Evolutionary conservation across 2,113 vertebrate species (phyloP), one percentile per base, ranked within the genome.

Genomic region (Trinectes maculatus): DNA sequence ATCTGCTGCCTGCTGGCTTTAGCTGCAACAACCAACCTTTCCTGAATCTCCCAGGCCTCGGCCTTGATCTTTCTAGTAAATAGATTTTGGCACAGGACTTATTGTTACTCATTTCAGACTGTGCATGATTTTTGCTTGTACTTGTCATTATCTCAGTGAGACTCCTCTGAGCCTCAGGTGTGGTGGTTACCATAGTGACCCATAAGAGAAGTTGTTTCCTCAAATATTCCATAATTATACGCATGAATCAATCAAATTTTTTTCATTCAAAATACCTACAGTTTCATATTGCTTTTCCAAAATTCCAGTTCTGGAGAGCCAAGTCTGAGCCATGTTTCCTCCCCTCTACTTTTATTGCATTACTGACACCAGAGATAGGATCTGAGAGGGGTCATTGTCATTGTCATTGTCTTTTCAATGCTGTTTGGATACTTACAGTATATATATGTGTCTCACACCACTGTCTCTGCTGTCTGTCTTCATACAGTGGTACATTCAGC

Each of bases 321-420:
- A 10, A 56, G 21, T 51, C 12, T 59, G 49, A 64, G 42, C 21
- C 44, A 29, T 46, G 12, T 28, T 37, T 22, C 25, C 24, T 22
- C 24, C 40, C 18, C 55, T 22, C 67, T 54, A 71, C 43, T 57
- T 48, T 44, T 62, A 80, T 79, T 67, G 76, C 67, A 26, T 67
- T 78, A 73, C 58, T 71, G 65, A 65, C 10, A 43, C 39, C 75
- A 80, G 62, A 71, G 82, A 73, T 80, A 52, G 56, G 71, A 55
- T 49, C 33, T 44, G 80, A 71, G 71, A 58, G 29, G 39, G 69
- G 72, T 21, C 72, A 71, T 73, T 59, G 49, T 77, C 64, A 52
- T n/a, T 63, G 71, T 63, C 37, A 12, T 62, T 71, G 13, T 58
- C 71, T 37, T 49, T 63, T 65, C 24, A 5, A 33, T 74, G 56